Percentiles rank a stretch among this genome's conserved stretches.
Evolutionary conservation across 2,888 invertebrate species (phyloP).

Genomic region (Molorchus minor): DNA sequence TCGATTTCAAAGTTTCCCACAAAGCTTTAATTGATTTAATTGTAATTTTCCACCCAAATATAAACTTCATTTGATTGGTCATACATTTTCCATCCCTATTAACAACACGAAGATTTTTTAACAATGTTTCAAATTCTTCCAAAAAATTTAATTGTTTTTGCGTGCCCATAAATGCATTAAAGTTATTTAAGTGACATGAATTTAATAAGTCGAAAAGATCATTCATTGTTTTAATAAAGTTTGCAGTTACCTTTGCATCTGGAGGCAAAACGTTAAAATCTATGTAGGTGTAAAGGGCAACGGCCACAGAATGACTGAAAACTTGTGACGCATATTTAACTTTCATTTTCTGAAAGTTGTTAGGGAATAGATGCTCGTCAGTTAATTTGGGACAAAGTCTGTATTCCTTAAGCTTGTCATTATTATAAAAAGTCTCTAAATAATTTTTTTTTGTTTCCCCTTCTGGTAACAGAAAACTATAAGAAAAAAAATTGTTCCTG

Average conservation of each 20-base stretch:
- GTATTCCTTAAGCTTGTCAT: conserved; percentile 18
- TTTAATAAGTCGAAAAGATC: conserved; percentile 28
- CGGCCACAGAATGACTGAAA: conserved; percentile 24
- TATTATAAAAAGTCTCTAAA: conserved; percentile 26
- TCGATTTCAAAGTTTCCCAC: conserved; percentile 18
- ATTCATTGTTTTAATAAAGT: conserved; percentile 27
- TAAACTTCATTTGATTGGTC: conserved; percentile 28
- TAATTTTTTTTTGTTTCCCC: conserved; percentile 21
- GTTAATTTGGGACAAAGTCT: conserved; percentile 18
- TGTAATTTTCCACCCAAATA: conserved; percentile 25
- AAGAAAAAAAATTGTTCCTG: conserved; percentile 31
- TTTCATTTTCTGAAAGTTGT: conserved; percentile 18
- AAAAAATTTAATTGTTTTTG: conserved; percentile 20
- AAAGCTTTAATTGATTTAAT: conserved; percentile 19
- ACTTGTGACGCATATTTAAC: conserved; percentile 21
- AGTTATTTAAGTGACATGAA: conserved; percentile 9
- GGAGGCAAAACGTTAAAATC: conserved; percentile 19
- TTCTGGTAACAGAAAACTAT: conserved; percentile 21
- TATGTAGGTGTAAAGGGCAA: conserved; percentile 25
- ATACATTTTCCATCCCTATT: background rate
- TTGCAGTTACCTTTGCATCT: conserved; percentile 17
- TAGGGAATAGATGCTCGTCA: conserved; percentile 2
- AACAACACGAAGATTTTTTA: background rate
- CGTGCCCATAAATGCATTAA: conserved; percentile 15
- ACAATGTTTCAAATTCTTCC: background rate